These are phyloP conservation scores for Microtus oregoni DNA, from an alignment of 2,113 vertebrate species.

Conservation along the genomic window DNA sequence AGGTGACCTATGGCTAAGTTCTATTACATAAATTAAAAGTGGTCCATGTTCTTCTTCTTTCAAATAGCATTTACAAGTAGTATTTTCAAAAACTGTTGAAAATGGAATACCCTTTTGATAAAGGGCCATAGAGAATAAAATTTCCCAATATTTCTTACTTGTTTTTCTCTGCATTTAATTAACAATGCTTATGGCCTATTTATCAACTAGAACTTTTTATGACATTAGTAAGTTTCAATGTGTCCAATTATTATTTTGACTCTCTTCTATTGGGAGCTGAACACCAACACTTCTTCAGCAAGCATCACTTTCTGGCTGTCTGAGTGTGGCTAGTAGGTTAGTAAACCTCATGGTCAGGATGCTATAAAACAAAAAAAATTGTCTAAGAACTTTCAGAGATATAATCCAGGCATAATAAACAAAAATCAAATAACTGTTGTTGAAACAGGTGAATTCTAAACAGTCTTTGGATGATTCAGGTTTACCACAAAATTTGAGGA, in stretches of 20 bases:
- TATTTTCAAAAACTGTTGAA: constrained; percentile 16
- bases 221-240: neutral
- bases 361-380: neutral
- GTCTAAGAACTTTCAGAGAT: neutral
- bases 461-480: neutral
- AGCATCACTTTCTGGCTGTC: neutral
- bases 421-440: neutral
- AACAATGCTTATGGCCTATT: neutral
- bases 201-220: constrained; percentile 15
- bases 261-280: neutral
- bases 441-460: neutral
- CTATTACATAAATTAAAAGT: constrained; percentile 32
- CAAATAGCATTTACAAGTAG: neutral
- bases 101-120: neutral
- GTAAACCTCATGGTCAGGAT: neutral
- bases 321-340: neutral
- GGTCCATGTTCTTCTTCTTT: neutral
- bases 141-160: neutral
- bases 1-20: neutral
- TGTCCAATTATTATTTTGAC: neutral
- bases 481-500: constrained; percentile 18
- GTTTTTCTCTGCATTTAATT: neutral
- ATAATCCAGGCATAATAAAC: neutral
- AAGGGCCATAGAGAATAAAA: neutral
- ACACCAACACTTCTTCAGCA: constrained; percentile 32